phyloP scores from a whole-genome alignment of 1,140 invertebrate species.

The Daktulosphaira vitifoliae region DNA sequence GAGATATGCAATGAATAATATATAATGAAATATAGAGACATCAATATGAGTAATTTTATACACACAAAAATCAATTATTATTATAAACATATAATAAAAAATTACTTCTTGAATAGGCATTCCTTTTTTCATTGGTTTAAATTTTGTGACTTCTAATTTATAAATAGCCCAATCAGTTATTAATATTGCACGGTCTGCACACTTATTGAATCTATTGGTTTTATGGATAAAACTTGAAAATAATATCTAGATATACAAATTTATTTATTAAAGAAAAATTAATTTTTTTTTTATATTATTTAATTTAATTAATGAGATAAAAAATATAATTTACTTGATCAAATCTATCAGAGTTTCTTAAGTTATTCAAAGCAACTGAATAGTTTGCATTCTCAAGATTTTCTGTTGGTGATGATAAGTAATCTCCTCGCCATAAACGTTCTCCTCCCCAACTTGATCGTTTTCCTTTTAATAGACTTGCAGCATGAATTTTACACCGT shows the following conservation, averaged over 20 bases:
- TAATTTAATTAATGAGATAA: too few relatives aligned
- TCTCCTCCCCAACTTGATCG: constrained; percentile 72
- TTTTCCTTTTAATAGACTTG: constrained; percentile 62
- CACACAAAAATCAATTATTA: too few relatives aligned
- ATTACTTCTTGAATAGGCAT: constrained; percentile 67
- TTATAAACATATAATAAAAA: constrained; percentile 11
- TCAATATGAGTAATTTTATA: too few relatives aligned
- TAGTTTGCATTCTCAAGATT: constrained; percentile 66
- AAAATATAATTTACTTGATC: constrained; percentile 47
- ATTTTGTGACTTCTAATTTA: constrained; percentile 80
- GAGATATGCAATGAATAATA: constrained; percentile 19
- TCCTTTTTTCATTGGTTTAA: constrained; percentile 77
- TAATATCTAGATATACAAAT: constrained; percentile 43
- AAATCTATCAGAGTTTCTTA: constrained; percentile 64
- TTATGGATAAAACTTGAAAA: constrained; percentile 53
- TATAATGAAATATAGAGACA: too few relatives aligned
- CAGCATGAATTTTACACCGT: constrained; percentile 65
- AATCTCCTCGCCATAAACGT: constrained; percentile 86
- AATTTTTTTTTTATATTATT: background rate
- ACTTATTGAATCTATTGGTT: constrained; percentile 71
- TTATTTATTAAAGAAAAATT: background rate
- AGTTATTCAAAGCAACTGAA: constrained; percentile 57
- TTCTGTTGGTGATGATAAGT: constrained; percentile 65
- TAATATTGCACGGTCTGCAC: constrained; percentile 76
- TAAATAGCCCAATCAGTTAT: constrained; percentile 81